phyloP scores from a whole-genome alignment of 2,113 vertebrate species.

The Plecturocebus donacophilus region DNA sequence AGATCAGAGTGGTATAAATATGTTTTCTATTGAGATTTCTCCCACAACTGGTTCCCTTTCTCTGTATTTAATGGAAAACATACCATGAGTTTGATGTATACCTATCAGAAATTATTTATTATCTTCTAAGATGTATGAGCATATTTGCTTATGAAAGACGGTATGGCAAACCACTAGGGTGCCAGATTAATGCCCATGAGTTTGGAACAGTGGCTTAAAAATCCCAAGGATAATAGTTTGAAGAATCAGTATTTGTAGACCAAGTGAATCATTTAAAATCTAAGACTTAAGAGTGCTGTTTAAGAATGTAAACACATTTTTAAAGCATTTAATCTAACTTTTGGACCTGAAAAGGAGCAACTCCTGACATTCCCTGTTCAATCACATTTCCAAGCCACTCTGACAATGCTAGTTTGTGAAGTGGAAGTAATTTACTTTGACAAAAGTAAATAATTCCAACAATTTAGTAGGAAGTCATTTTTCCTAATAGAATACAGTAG shows the following conservation, averaged over 20 bases:
- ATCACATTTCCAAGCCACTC: background rate
- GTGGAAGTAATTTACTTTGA: conserved; percentile 37
- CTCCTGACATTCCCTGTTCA: background rate
- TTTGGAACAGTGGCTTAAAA: background rate
- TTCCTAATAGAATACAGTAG: background rate
- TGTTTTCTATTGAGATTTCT: conserved; percentile 78
- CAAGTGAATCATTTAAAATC: background rate
- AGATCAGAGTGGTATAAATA: conserved; percentile 80
- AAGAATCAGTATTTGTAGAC: background rate
- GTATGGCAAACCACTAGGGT: conserved; percentile 52
- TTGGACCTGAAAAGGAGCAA: background rate
- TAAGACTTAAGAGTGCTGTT: background rate
- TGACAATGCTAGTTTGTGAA: background rate
- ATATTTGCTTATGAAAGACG: conserved; percentile 71
- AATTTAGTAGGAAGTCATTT: background rate
- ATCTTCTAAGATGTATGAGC: conserved; percentile 61
- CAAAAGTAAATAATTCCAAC: conserved; percentile 25
- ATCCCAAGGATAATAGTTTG: background rate
- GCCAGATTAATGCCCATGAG: background rate
- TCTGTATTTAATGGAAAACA: conserved; percentile 81
- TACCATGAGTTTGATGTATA: conserved; percentile 69
- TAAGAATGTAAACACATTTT: background rate
- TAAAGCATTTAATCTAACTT: background rate
- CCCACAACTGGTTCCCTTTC: conserved; percentile 76
- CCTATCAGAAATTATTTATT: conserved; percentile 72